Conservation (phyloP, 2,113 vertebrate species). For the Sinocyclocheilus maitianheensis region DNA sequence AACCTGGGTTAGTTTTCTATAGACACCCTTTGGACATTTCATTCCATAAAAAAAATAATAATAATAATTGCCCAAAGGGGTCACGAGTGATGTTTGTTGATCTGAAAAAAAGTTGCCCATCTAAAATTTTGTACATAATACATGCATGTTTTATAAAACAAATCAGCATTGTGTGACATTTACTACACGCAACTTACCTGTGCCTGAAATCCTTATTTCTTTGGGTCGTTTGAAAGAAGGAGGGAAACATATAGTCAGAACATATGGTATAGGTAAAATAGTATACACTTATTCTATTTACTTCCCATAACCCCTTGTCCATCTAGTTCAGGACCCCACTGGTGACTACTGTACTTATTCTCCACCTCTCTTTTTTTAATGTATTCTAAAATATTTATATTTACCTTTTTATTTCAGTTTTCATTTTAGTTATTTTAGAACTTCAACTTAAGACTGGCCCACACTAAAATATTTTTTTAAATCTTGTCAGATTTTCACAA, state of each 20-base stretch:
- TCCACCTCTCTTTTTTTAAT: no score
- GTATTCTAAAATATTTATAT: no score
- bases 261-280: conserved; percentile 17
- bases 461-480: no score
- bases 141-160: neutral
- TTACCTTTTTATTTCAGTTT: no score
- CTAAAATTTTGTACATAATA: neutral
- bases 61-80: neutral
- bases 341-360: neutral
- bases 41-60: neutral
- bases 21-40: neutral
- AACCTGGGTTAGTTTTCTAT: neutral
- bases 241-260: conserved; percentile 60
- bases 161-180: neutral
- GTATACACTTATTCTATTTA: neutral
- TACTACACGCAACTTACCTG: conserved; percentile 84
- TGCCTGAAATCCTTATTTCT: conserved; percentile 99
- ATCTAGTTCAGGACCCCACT: neutral
- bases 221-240: conserved; percentile 77
- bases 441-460: no score
- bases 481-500: no score
- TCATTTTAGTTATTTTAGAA: no score
- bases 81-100: neutral
- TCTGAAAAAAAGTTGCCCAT: neutral
- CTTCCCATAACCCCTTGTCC: neutral